phyloP scores from a whole-genome alignment of 1,140 invertebrate species.

The Eulimnadia texana region DNA sequence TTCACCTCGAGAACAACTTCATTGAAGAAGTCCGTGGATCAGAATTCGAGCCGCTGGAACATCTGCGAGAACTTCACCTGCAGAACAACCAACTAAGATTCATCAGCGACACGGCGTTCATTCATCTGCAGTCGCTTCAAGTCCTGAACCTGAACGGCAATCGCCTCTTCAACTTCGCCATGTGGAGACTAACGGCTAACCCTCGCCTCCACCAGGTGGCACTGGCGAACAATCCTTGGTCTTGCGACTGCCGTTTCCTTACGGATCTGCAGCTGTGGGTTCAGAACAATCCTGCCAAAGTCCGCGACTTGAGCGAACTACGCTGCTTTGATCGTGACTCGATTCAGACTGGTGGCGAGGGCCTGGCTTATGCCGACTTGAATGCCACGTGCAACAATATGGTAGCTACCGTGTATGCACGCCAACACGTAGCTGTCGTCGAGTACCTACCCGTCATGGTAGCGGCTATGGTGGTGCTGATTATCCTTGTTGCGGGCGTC shows the following conservation, averaged over 20 bases:
- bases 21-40: slow-evolving; percentile 64
- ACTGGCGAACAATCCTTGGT: slow-evolving; percentile 69
- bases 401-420: slow-evolving; percentile 49
- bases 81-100: slow-evolving; percentile 66
- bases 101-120: slow-evolving; percentile 65
- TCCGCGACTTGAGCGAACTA: slow-evolving; percentile 34
- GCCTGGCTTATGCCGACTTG: slow-evolving; percentile 43
- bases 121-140: slow-evolving; percentile 58
- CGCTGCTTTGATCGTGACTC: slow-evolving; percentile 30
- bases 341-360: slow-evolving; percentile 31
- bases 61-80: slow-evolving; percentile 67
- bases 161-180: slow-evolving; percentile 56
- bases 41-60: slow-evolving; percentile 71
- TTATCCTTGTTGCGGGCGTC: slow-evolving; percentile 52
- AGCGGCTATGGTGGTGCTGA: slow-evolving; percentile 51
- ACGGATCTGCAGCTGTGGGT: slow-evolving; percentile 72
- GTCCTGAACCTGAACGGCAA: slow-evolving; percentile 72
- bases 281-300: slow-evolving; percentile 39
- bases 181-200: slow-evolving; percentile 67
- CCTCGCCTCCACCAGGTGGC: slow-evolving; percentile 50
- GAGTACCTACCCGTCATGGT: slow-evolving; percentile 70
- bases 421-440: slow-evolving; percentile 60
- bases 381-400: slow-evolving; percentile 66
- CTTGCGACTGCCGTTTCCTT: slow-evolving; percentile 75
- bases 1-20: slow-evolving; percentile 74